phyloP scores from a whole-genome alignment of 1,140 invertebrate genomes.

The Lamellibrachia luymesi region DNA sequence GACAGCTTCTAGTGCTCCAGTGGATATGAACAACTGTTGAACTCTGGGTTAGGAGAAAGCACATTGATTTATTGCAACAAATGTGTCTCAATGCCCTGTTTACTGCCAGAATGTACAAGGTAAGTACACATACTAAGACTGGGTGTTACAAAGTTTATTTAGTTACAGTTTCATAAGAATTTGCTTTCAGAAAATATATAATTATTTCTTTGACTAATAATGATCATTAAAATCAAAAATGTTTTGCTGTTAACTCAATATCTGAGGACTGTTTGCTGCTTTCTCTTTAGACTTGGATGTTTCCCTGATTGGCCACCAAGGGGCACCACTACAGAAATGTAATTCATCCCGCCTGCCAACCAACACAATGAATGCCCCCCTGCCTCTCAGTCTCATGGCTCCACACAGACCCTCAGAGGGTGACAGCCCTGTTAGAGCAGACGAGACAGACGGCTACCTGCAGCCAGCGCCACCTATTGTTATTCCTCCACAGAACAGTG shows the following conservation, averaged over 20 bases:
- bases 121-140: background rate
- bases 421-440: background rate
- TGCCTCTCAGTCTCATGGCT: background rate
- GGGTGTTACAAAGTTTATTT: background rate
- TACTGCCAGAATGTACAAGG: background rate
- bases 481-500: background rate
- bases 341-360: background rate
- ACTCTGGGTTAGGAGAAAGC: background rate
- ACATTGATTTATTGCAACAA: background rate
- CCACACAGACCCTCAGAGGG: background rate
- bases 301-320: background rate
- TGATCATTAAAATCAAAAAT: background rate
- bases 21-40: background rate
- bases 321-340: background rate
- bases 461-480: background rate
- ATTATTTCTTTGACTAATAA: background rate
- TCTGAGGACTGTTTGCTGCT: background rate
- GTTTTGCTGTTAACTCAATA: background rate
- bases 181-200: background rate
- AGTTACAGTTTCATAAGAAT: background rate
- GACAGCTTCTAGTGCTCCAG: background rate
- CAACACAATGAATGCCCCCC: background rate
- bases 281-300: background rate
- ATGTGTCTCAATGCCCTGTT: background rate
- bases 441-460: background rate